Percentiles rank a stretch among this genome's conserved stretches.
Conservation (phyloP, 1,140 invertebrate species). For the Zaprionus gabonicus region DNA sequence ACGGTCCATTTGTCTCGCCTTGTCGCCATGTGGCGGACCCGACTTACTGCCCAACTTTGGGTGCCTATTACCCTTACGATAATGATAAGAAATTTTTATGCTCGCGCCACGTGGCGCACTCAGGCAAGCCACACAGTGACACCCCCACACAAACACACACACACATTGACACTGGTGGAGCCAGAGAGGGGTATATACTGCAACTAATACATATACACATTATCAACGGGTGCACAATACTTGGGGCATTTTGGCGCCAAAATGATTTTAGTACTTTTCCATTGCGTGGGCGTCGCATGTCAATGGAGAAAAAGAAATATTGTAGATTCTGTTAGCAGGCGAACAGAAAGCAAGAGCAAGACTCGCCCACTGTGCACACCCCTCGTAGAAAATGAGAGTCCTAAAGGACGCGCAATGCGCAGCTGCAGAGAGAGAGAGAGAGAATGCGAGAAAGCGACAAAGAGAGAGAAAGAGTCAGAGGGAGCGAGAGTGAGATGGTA, state of each 20-base stretch:
- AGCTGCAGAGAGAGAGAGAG: slow-evolving; percentile 43
- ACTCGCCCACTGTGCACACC: background rate
- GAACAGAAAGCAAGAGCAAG: slow-evolving; percentile 41
- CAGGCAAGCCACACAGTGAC: background rate
- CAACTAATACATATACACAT: slow-evolving; percentile 31
- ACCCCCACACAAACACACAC: slow-evolving; percentile 18
- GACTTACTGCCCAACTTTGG: slow-evolving; percentile 77
- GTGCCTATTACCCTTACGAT: slow-evolving; percentile 83
- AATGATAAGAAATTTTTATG: slow-evolving; percentile 84
- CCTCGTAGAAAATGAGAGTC: too few species aligned
- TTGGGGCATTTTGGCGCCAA: slow-evolving; percentile 61
- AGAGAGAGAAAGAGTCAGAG: background rate
- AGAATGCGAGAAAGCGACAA: background rate
- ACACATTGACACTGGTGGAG: background rate
- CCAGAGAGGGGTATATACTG: slow-evolving; percentile 11
- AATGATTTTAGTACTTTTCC: slow-evolving; percentile 17
- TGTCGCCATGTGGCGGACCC: slow-evolving; percentile 48
- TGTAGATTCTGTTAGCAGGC: slow-evolving; percentile 81
- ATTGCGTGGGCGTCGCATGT: slow-evolving; percentile 74
- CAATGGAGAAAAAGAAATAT: slow-evolving; percentile 80
- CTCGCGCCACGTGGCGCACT: slow-evolving; percentile 41
- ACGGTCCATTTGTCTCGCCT: slow-evolving; percentile 29
- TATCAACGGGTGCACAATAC: slow-evolving; percentile 52
- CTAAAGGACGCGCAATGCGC: slow-evolving; percentile 50
- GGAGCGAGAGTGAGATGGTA: too few species aligned